These are phyloP conservation scores for Rallus crepitans DNA, from an alignment of 2,797 vertebrate species.

Conservation along the genomic window DNA sequence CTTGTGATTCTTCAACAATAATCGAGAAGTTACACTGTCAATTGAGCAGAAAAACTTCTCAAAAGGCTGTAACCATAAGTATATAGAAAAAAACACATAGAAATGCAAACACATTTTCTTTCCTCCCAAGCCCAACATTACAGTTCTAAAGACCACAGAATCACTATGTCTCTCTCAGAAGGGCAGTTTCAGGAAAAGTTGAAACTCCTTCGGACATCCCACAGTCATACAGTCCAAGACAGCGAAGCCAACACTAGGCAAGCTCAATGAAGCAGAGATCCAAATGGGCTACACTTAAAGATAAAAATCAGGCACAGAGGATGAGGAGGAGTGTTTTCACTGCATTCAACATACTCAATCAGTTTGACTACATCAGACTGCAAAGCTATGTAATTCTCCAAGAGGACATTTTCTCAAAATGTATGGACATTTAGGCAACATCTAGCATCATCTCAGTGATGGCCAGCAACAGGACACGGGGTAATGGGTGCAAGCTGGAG, in stretches of 20 bases:
- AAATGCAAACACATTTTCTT: neutral
- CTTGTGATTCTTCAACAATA: conserved; percentile 10
- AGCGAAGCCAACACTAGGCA: neutral
- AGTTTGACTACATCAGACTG: neutral
- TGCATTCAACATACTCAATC: neutral
- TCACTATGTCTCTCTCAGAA: neutral
- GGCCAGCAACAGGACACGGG: no score
- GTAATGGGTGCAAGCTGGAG: no score
- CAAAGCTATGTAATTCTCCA: neutral
- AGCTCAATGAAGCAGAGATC: neutral
- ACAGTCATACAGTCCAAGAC: neutral
- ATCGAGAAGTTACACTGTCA: neutral
- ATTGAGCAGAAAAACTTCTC: neutral
- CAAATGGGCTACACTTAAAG: neutral
- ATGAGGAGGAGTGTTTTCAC: neutral
- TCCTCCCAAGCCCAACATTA: neutral
- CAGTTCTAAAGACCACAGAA: neutral
- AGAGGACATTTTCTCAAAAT: neutral
- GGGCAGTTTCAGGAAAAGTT: neutral
- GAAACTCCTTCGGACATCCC: neutral
- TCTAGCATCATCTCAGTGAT: neutral
- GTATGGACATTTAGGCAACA: neutral
- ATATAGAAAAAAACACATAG: neutral
- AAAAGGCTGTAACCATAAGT: conserved; percentile 4
- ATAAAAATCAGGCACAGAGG: neutral